These are phyloP conservation scores for Prenolepis imparis DNA, from an alignment of 2,888 invertebrate genomes.

Conservation along the genomic window DNA sequence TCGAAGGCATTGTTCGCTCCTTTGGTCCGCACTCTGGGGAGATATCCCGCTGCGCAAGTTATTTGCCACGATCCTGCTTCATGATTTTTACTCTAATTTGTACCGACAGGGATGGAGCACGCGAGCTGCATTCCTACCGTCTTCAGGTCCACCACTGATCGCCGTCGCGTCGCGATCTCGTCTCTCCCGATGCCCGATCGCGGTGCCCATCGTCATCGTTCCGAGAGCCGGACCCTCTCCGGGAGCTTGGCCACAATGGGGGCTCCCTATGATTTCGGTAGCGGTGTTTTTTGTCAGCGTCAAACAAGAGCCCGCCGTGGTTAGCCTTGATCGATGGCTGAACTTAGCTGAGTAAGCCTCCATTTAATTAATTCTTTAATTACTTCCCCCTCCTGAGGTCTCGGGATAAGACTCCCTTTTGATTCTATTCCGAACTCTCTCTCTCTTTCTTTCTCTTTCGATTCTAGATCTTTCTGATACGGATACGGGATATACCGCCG, in stretches of 20 bases:
- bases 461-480: conserved; percentile 76
- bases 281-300: conserved; percentile 81
- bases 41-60: conserved; percentile 84
- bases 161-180: conserved; percentile 34
- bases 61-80: conserved; percentile 85
- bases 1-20: conserved; percentile 75
- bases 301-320: conserved; percentile 78
- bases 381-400: conserved; percentile 77
- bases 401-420: neutral
- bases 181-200: conserved; percentile 44
- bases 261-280: conserved; percentile 82
- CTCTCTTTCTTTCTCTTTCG: conserved; percentile 35
- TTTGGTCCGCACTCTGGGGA: conserved; percentile 62
- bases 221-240: conserved; percentile 59
- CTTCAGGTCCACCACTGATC: conserved; percentile 57
- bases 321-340: conserved; percentile 82
- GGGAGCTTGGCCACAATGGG: conserved; percentile 74
- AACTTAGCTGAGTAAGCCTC: conserved; percentile 85
- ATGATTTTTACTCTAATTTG: conserved; percentile 85
- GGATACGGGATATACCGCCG: conserved; percentile 63
- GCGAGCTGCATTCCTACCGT: conserved; percentile 82
- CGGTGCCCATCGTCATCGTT: conserved; percentile 30
- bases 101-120: conserved; percentile 84
- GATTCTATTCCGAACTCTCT: neutral
- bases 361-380: conserved; percentile 85